Conservation (phyloP, 2,888 invertebrate genomes). For the Epistrophe grossulariae region DNA sequence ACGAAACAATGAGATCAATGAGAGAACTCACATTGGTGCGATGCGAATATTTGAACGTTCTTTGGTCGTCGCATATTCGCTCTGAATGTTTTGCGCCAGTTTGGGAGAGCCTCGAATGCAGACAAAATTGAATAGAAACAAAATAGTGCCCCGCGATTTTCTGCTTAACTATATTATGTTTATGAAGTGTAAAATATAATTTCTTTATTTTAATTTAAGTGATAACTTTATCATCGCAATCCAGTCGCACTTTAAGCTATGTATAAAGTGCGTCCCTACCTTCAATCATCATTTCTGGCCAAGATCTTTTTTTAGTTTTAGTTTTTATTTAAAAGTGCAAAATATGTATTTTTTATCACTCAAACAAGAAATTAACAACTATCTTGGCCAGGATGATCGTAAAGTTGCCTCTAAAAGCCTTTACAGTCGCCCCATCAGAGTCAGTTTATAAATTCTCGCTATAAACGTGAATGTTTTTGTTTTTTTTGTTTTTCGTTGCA, state of each 20-base stretch:
- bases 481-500: slow-evolving; percentile 27
- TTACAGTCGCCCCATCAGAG: slow-evolving; percentile 1
- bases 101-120: too few relatives aligned
- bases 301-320: background rate
- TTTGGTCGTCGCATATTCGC: too few relatives aligned
- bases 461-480: slow-evolving; percentile 3
- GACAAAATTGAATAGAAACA: too few relatives aligned
- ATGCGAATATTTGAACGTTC: too few relatives aligned
- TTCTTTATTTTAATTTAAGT: background rate
- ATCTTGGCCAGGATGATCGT: slow-evolving; percentile 63
- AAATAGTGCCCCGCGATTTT: too few relatives aligned
- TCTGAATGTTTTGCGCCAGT: too few relatives aligned
- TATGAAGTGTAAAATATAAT: too few relatives aligned
- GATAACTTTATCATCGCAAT: slow-evolving; percentile 4
- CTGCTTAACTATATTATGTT: too few relatives aligned
- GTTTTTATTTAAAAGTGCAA: background rate
- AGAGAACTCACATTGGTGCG: too few relatives aligned
- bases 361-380: slow-evolving; percentile 73
- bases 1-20: too few relatives aligned
- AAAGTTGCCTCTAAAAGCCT: slow-evolving; percentile 63
- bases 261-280: background rate
- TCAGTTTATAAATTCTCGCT: slow-evolving; percentile 66
- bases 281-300: background rate
- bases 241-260: background rate
- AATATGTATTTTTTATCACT: slow-evolving; percentile 66